A percentile compares a stretch with the other conserved stretches of the same genome.
Conservation (phyloP, 2,797 vertebrate genomes). For the Tarsius wallacei region DNA sequence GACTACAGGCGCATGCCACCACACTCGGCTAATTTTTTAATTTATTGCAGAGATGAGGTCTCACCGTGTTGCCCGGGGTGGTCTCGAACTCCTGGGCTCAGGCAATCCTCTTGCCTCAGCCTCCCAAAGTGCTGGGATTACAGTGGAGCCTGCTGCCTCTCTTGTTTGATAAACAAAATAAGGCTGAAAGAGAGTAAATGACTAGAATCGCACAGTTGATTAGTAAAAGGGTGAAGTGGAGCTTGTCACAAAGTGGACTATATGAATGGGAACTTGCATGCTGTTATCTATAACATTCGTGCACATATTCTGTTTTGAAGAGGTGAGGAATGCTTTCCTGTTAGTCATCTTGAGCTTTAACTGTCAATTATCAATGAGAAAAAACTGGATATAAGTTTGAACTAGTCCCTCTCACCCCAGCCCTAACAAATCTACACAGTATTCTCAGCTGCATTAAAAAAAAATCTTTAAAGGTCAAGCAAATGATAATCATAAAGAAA, state of each 20-base stretch:
- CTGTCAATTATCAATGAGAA: background rate
- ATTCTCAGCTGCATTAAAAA: background rate
- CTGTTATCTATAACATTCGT: background rate
- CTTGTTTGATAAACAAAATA: conserved; percentile 26
- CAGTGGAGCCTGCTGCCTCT: too few relatives aligned
- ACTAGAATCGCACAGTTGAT: background rate
- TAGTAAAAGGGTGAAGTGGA: background rate
- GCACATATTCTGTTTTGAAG: background rate
- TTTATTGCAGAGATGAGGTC: too few relatives aligned
- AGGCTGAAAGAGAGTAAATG: background rate
- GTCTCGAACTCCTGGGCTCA: too few relatives aligned
- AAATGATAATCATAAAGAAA: conserved; percentile 43
- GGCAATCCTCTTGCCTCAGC: too few relatives aligned
- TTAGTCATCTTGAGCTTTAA: conserved; percentile 14
- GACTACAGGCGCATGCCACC: too few relatives aligned
- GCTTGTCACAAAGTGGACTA: background rate
- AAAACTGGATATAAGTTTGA: conserved; percentile 14
- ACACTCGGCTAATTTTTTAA: too few relatives aligned
- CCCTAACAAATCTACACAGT: background rate
- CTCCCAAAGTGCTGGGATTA: too few relatives aligned
- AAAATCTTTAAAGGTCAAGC: conserved; percentile 13
- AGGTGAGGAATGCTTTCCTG: background rate
- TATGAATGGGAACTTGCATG: background rate
- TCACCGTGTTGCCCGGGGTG: too few relatives aligned
- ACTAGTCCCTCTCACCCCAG: background rate